Evolutionary conservation across 2,113 vertebrate species (phyloP).

Genomic region (Trachemys scripta): DNA sequence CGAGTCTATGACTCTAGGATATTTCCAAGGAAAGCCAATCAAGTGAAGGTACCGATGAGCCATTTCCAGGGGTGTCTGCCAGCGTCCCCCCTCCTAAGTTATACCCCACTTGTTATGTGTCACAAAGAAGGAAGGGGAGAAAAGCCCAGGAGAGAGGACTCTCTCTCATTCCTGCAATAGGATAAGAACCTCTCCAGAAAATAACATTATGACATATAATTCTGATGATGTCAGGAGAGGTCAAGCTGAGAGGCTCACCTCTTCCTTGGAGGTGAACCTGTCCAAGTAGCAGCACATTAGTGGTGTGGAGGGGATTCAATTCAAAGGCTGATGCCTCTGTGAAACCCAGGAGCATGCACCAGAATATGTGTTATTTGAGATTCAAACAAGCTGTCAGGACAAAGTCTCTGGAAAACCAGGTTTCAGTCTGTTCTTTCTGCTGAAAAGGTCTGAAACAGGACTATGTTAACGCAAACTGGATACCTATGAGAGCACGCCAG

Average conservation of each 20-base stretch:
- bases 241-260: background rate
- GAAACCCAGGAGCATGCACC: background rate
- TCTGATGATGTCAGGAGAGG: background rate
- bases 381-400: background rate
- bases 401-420: background rate
- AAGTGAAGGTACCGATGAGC: background rate
- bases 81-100: background rate
- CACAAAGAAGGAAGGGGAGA: background rate
- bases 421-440: background rate
- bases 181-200: background rate
- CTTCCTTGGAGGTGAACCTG: background rate
- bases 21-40: background rate
- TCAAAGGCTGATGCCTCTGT: background rate
- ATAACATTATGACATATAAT: background rate
- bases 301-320: background rate
- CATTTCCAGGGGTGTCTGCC: background rate
- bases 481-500: background rate
- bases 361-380: background rate
- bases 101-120: background rate
- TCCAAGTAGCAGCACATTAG: background rate
- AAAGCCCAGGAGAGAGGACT: background rate
- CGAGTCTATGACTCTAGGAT: too few species aligned
- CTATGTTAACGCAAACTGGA: background rate
- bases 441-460: background rate
- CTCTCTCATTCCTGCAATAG: background rate